phyloP scores from a whole-genome alignment of 2,888 invertebrate species.

The Linnaemya vulpina region DNA sequence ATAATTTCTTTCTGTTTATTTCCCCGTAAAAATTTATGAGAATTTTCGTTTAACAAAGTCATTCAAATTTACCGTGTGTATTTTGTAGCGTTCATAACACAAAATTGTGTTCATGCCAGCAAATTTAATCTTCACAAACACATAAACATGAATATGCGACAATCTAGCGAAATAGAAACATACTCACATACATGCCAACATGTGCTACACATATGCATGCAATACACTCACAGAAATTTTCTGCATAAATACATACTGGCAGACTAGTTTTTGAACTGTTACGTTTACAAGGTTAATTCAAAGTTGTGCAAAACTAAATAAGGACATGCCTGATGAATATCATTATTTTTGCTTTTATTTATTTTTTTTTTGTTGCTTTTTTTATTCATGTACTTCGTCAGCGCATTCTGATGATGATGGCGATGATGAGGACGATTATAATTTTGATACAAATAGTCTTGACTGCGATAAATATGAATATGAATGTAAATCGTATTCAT shows the following conservation, averaged over 20 bases:
- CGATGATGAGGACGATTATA: conserved; percentile 9
- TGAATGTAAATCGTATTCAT: background rate
- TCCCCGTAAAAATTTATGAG: conserved; percentile 5
- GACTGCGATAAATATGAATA: conserved; percentile 46
- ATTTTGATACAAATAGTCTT: conserved; percentile 23
- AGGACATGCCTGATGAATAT: conserved; percentile 48
- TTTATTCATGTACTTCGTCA: conserved; percentile 25
- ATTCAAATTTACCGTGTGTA: conserved; percentile 25
- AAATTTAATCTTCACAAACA: conserved; percentile 34
- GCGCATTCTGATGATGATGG: conserved; percentile 9
- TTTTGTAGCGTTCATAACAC: conserved; percentile 30
- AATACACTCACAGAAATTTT: background rate
- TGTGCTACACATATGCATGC: background rate
- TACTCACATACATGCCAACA: background rate
- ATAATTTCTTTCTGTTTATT: conserved; percentile 1
- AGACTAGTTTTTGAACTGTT: conserved; percentile 52
- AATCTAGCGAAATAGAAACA: too few species aligned
- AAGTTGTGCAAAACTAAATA: conserved; percentile 49
- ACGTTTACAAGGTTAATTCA: conserved; percentile 62
- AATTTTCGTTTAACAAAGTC: conserved; percentile 34
- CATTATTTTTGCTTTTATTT: conserved; percentile 2
- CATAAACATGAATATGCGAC: background rate
- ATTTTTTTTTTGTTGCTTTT: background rate
- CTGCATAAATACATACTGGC: conserved; percentile 3
- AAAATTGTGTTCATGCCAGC: conserved; percentile 47